Evolutionary conservation across 1,140 invertebrate genomes (phyloP), one percentile per base, ranked within the genome.

Genomic region (Harpegnathos saltator): DNA sequence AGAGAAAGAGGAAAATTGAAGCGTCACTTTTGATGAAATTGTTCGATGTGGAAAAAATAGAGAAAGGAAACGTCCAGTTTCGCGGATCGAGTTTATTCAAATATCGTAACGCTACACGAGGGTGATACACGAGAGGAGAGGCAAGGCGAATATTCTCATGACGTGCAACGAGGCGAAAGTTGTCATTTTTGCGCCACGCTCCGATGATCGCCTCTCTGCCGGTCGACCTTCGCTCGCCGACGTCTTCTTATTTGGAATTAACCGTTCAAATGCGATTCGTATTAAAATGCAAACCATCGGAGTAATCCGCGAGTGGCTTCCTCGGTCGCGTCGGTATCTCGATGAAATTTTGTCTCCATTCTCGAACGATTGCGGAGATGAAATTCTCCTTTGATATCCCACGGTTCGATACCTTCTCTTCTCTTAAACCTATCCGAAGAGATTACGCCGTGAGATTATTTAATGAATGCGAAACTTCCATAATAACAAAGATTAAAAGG

Each of bases 201-300:
- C n/a, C 29, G 52, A 48, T 48, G 22, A 78, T 69, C 61, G 65
- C 22, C 17, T 78, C 65, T 56, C 11, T 7, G 44, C 29, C 29
- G 50, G 38, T 38, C 29, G 48, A 26, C 17, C 26, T 29, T 78
- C 50, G 62, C 44, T 78, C 65, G n/a, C n/a, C 50, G 52, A 68
- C 65, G 56, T 69, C 52, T 58, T 44, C 22, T 50, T 69, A 14
- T 78, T 78, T 58, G 65, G 69, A 69, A 78, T 78, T 69, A 69
- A 78, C 22, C 33, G 63, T 78, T 78, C 63, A 69, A 78, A 69
- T 33, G 61, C 22, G 22, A 24, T 56, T 78, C 17, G 33, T 78
- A 69, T 78, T 58, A 78, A 78, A 78, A 56, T 38, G 14, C 65
- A 58, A 33, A 19, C 5, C 15, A 4, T 1, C 7, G 22, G 24